These are phyloP conservation scores for Pyrrhia umbra DNA, from an alignment of 2,888 invertebrate species.

Conservation along the genomic window DNA sequence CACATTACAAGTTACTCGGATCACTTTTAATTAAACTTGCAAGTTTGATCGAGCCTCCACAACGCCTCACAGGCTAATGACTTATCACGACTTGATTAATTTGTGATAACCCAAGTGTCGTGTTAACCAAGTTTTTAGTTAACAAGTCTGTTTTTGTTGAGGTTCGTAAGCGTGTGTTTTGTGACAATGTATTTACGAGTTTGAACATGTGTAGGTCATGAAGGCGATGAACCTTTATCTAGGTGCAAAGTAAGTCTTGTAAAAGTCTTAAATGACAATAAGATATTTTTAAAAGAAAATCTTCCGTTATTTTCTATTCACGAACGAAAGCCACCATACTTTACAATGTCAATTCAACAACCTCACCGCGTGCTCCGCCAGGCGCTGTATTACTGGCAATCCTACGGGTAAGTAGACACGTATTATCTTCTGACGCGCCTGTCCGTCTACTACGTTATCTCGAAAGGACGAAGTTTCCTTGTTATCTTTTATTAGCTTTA, in stretches of 20 bases:
- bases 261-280: not conserved
- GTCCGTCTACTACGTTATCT: constrained; percentile 17
- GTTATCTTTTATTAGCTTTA: constrained; percentile 48
- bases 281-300: not conserved
- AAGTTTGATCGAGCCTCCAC: constrained; percentile 58
- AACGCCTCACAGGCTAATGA: constrained; percentile 48
- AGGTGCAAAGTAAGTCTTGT: not conserved
- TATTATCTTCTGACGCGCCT: not conserved
- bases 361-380: not conserved
- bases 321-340: too few species aligned
- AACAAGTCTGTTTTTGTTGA: constrained; percentile 19
- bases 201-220: not conserved
- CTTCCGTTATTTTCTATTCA: not conserved
- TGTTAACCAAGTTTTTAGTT: constrained; percentile 44
- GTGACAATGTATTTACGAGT: constrained; percentile 13
- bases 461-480: constrained; percentile 29
- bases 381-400: not conserved
- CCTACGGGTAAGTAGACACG: not conserved
- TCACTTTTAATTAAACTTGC: constrained; percentile 65
- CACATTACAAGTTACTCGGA: constrained; percentile 57
- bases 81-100: constrained; percentile 63
- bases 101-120: constrained; percentile 55
- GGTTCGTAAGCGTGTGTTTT: constrained; percentile 3
- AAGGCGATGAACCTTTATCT: constrained; percentile 3
- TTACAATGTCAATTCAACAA: not conserved